Base-by-base conservation (phyloP, 2,888 invertebrate genomes). In the Drosophila helvetica region DNA sequence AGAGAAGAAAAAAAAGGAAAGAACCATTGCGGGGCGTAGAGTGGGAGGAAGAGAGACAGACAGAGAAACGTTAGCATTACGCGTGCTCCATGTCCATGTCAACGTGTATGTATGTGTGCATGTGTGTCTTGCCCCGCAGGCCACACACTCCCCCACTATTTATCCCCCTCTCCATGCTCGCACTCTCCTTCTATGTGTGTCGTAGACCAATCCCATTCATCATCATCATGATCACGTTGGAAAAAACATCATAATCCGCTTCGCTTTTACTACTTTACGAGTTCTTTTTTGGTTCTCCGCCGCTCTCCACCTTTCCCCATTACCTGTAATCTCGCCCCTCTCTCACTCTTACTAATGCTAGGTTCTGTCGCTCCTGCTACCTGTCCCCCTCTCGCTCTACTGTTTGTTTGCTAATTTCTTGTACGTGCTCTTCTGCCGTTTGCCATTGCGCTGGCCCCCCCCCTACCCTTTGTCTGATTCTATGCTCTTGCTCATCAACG, bases 321-420 rank as follows among this genome's bases (percentile, higher is more conserved):
- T 38, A 38, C 38, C 38, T 38, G 15, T 38, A n/a, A 54, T 22
- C 22, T 22, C 64, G 25, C 17, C 53, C 17, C 30, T 27, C 48
- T 58, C n/a, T n/a, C 33, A 48, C 52, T 55, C 38, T 60, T 10
- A n/a, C 27, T 48, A 30, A 27, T 58, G 50, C 45, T 71, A 43
- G 63, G 55, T 48, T 47, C 6, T 54, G 19, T 22, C 18, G 27
- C 7, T 19, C 5, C 33, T 19, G 38, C 15, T n/a, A 38, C 38
- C 33, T 52, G 52, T 58, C 51, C 64, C 48, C 46, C 58, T 61
- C 51, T 61, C 22, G 22, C 53, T 54, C 52, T 71, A 58, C 74
- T 81, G 61, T 71, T 68, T 80, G 82, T 82, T 87, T 87, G 85
- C 87, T 85, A 87, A 85, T 85, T 85, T 85, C 83, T 85, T 85